Evolutionary conservation across 2,888 invertebrate genomes (phyloP), one percentile per base, ranked within the genome.

Genomic region (Thelaira solivaga): DNA sequence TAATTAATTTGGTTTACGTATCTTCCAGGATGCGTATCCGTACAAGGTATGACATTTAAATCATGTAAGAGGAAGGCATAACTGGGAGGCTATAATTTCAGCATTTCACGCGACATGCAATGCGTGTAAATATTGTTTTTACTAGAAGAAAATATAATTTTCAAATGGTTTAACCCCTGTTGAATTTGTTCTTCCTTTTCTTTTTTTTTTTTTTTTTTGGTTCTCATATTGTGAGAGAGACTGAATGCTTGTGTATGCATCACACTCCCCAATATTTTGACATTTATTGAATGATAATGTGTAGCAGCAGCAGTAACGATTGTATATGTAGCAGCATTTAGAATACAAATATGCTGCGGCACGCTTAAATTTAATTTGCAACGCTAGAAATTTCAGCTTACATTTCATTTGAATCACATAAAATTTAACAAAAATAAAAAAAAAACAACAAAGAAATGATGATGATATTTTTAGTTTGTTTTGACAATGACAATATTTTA

Each of bases 211-310:
- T n/a, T n/a, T n/a, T n/a, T n/a, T n/a, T n/a, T n/a, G n/a, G n/a
- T n/a, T n/a, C n/a, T n/a, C n/a, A n/a, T n/a, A n/a, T 24, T 41
- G 16, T 6, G 10, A 2, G 4, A 16, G 41, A 39, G 22, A 24
- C 34, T 43, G 8, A 7, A 11, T 31, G 31, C 24, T 22, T 31
- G 16, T 20, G 8, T 36, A 45, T 72, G 53, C 34, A 53, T 47
- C 62, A 64, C 47, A 57, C 64, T 24, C 31, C 64, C 72, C 29
- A 41, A 73, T 57, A 41, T 73, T 73, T 64, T 64, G 72, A 64
- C 72, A 73, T 73, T 73, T 64, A 47, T 57, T 22, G 29, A 64
- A 73, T 41, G 55, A 57, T 73, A 73, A 73, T 73, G n/a, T n/a
- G n/a, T n/a, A n/a, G n/a, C n/a, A n/a, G n/a, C n/a, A n/a, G n/a